A percentile compares a stretch with the other conserved stretches of the same genome.
Conservation (phyloP, 2,113 vertebrate genomes). For the Gymnobelideus leadbeateri region DNA sequence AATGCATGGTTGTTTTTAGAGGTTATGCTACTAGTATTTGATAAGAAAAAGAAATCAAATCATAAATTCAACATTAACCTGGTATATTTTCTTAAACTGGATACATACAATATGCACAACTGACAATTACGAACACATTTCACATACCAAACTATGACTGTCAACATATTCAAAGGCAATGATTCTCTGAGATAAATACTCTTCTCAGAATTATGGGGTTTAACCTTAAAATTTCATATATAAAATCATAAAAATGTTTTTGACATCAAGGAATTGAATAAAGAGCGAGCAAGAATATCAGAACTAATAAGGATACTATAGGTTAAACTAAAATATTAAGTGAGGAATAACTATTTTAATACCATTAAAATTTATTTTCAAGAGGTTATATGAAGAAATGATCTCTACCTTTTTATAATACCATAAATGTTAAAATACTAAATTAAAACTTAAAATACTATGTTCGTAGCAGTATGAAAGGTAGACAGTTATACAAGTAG, state of each 20-base stretch:
- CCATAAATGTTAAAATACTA: neutral
- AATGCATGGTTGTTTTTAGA: neutral
- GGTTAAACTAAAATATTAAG: constrained; percentile 31
- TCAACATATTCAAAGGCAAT: neutral
- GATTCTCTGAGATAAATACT: constrained; percentile 40
- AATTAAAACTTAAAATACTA: constrained; percentile 5
- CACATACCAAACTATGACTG: neutral
- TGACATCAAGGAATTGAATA: constrained; percentile 31
- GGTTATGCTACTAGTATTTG: neutral
- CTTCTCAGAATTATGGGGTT: neutral
- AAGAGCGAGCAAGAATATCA: neutral
- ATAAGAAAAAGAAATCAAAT: neutral
- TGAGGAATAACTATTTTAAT: neutral
- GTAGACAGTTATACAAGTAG: constrained; percentile 22
- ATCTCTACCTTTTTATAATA: neutral
- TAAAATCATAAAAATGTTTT: constrained; percentile 29
- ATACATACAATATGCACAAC: neutral
- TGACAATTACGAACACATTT: constrained; percentile 26
- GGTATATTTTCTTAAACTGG: neutral
- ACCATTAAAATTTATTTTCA: constrained; percentile 15
- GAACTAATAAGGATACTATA: neutral
- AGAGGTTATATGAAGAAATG: constrained; percentile 30
- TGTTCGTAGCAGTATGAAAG: constrained; percentile 27
- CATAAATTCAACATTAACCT: neutral
- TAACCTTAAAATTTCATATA: constrained; percentile 18